Evolutionary conservation across 30 jellyfish, hydroid and myxozoan species (phyloP).

Genomic region (Aurelia aurita complex sp. Pacific): DNA sequence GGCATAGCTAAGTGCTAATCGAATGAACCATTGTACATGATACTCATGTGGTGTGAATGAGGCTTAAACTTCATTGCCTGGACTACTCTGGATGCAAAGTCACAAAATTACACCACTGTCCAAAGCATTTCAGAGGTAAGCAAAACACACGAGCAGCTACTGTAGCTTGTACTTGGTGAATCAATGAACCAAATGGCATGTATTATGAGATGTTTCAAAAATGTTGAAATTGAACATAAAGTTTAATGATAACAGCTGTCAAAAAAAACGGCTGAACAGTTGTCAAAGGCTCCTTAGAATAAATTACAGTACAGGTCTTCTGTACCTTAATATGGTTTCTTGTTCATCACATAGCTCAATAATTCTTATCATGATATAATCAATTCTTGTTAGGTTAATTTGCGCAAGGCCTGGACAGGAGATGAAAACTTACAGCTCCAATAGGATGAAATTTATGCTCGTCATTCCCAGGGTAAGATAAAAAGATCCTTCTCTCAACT

Average conservation of each 20-base stretch:
- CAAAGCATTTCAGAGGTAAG: too few species aligned
- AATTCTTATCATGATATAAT: background rate
- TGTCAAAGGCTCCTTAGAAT: too few species aligned
- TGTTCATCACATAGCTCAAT: background rate
- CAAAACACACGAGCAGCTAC: too few species aligned
- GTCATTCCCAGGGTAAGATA: slow-evolving; percentile 20
- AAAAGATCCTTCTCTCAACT: slow-evolving; percentile 20
- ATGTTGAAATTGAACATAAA: background rate
- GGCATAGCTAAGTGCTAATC: too few species aligned
- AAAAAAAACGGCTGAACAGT: too few species aligned
- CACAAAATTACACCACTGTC: too few species aligned
- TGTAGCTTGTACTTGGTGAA: too few species aligned
- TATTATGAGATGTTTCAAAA: slow-evolving; percentile 5
- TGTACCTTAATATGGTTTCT: background rate
- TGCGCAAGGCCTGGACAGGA: background rate
- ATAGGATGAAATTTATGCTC: slow-evolving; percentile 17
- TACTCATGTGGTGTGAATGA: too few species aligned
- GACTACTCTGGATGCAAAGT: too few species aligned
- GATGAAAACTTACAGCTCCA: slow-evolving; percentile 10
- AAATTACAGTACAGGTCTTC: background rate
- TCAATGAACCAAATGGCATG: too few species aligned
- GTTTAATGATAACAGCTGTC: background rate
- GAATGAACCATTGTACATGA: too few species aligned
- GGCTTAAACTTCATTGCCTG: too few species aligned
- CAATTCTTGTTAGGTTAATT: background rate